phyloP scores from a whole-genome alignment of 2,888 invertebrate genomes.

The Meganola albula region DNA sequence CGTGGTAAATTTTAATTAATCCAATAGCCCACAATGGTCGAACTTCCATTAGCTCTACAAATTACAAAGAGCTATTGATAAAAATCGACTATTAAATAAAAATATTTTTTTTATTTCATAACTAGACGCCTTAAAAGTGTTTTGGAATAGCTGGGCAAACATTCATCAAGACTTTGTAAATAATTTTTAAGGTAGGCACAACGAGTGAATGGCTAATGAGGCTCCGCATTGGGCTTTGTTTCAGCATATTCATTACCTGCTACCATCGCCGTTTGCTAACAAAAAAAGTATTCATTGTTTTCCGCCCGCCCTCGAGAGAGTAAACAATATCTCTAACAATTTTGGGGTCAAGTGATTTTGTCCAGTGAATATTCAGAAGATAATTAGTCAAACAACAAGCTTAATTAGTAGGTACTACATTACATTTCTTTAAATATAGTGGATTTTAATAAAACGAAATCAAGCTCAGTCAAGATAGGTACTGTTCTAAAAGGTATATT shows the following conservation, averaged over 20 bases:
- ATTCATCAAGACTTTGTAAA: constrained; percentile 67
- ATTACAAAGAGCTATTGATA: no score
- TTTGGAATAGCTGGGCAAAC: constrained; percentile 31
- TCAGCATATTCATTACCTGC: constrained; percentile 71
- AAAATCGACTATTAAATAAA: no score
- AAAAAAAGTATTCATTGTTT: constrained; percentile 59
- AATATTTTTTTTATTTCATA: no score
- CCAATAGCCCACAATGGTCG: no score
- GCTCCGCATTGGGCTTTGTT: constrained; percentile 58
- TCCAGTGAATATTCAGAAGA: constrained; percentile 45
- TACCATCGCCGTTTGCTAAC: constrained; percentile 52
- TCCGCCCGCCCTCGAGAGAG: constrained; percentile 42
- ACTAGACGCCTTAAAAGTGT: no score
- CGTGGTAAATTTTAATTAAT: no score
- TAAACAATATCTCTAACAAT: constrained; percentile 61
- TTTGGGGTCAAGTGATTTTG: constrained; percentile 61
- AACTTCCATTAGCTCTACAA: no score
- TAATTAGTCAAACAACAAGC: constrained; percentile 52
- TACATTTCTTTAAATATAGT: no score
- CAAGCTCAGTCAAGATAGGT: no score
- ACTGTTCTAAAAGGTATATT: no score
- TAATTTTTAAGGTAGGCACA: constrained; percentile 64
- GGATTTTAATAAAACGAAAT: no score
- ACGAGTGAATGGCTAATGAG: constrained; percentile 68
- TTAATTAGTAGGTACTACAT: constrained; percentile 43